These are phyloP conservation scores for Erebia ligea DNA, from an alignment of 2,888 invertebrate species.

Conservation along the genomic window DNA sequence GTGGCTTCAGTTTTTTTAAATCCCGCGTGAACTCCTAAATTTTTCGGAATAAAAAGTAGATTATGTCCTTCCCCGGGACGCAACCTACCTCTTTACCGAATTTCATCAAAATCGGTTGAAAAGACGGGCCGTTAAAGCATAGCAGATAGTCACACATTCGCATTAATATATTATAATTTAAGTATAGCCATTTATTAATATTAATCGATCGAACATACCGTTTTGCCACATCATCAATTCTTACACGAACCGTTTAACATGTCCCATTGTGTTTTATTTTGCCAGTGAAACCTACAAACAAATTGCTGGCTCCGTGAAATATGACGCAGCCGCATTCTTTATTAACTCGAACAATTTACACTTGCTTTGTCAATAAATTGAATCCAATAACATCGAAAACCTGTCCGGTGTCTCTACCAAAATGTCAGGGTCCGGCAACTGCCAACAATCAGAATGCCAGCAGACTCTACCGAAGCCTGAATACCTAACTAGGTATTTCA, in stretches of 20 bases:
- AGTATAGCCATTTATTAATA: background rate
- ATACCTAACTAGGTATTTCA: constrained; percentile 43
- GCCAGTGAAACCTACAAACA: constrained; percentile 6
- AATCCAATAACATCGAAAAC: constrained; percentile 50
- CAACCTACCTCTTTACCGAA: no score
- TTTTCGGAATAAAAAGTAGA: no score
- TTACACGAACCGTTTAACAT: background rate
- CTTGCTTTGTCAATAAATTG: constrained; percentile 32
- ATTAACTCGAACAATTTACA: constrained; percentile 20
- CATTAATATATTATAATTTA: no score
- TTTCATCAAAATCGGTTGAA: no score
- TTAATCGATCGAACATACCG: background rate
- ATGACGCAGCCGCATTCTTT: constrained; percentile 20
- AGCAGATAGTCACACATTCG: no score
- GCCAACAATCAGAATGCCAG: constrained; percentile 64
- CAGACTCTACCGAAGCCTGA: constrained; percentile 48
- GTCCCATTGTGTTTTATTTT: constrained; percentile 10
- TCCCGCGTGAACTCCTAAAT: no score
- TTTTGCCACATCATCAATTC: constrained; percentile 8
- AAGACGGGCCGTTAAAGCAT: no score
- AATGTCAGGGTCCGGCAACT: constrained; percentile 74
- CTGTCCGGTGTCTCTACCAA: constrained; percentile 61
- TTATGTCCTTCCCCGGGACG: no score
- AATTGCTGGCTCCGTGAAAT: constrained; percentile 18
- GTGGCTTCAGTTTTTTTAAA: no score